These are phyloP conservation scores for Numida meleagris DNA, from an alignment of 2,113 vertebrate species.

Conservation along the genomic window DNA sequence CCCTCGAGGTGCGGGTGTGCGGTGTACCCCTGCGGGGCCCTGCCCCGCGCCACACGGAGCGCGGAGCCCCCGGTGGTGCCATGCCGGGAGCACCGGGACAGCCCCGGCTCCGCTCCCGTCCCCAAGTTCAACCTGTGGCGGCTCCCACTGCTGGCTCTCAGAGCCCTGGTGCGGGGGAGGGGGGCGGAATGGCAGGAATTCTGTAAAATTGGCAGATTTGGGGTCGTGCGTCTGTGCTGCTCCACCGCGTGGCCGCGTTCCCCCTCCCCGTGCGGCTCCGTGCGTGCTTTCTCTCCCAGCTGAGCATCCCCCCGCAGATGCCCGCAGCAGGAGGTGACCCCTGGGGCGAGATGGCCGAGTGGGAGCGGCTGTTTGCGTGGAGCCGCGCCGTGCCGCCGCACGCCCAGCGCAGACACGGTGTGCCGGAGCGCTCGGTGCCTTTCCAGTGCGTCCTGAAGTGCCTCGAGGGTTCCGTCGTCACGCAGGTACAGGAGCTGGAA, in stretches of 20 bases:
- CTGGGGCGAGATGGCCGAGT: constrained; percentile 65
- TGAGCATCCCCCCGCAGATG: not conserved
- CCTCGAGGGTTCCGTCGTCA: constrained; percentile 73
- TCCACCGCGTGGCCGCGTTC: too few relatives aligned
- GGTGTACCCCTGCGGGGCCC: too few relatives aligned
- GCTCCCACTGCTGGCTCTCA: too few relatives aligned
- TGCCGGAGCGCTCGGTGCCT: constrained; percentile 58
- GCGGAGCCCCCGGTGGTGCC: too few relatives aligned
- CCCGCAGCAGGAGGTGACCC: not conserved
- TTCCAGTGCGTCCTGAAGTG: constrained; percentile 81
- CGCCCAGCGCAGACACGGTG: constrained; percentile 72
- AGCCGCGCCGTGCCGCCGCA: constrained; percentile 77
- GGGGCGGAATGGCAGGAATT: not conserved
- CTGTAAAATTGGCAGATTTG: fast-evolving
- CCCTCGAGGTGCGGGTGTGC: too few relatives aligned
- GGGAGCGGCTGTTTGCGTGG: constrained; percentile 78
- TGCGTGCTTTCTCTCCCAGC: not conserved
- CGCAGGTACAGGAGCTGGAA: constrained; percentile 78
- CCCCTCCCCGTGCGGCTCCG: too few relatives aligned
- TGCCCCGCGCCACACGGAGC: too few relatives aligned
- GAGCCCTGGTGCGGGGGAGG: too few relatives aligned
- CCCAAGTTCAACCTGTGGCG: too few relatives aligned
- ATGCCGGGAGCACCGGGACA: too few relatives aligned
- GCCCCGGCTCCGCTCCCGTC: too few relatives aligned
- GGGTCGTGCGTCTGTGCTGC: not conserved